Percentiles rank a stretch among this genome's conserved stretches.
Conservation (phyloP, 2,113 vertebrate genomes). For the Elachura formosa region DNA sequence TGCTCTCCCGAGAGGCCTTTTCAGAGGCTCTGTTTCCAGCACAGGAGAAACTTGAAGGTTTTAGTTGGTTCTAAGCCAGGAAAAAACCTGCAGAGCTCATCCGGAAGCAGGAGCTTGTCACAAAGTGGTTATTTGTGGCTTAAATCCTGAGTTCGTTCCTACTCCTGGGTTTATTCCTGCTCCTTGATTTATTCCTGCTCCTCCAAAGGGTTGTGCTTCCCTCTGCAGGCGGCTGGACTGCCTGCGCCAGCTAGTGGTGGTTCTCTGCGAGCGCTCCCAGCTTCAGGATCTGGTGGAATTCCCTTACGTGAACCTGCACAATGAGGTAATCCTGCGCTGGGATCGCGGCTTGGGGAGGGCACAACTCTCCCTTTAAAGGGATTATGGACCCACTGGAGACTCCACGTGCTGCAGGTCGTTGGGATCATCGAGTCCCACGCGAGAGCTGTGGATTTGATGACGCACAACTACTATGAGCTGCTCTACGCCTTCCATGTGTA, state of each 20-base stretch:
- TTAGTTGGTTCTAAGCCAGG: neutral
- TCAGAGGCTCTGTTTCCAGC: neutral
- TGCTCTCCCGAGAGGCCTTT: neutral
- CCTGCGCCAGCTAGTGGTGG: slow-evolving; percentile 91
- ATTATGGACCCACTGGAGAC: neutral
- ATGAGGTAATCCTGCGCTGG: slow-evolving; percentile 74
- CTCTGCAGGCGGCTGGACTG: slow-evolving; percentile 87
- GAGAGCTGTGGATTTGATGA: slow-evolving; percentile 88
- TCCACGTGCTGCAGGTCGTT: slow-evolving; percentile 76
- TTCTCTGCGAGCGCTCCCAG: slow-evolving; percentile 91
- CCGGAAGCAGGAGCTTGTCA: neutral
- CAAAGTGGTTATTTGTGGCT: neutral
- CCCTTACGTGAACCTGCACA: slow-evolving; percentile 89
- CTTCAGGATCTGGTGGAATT: slow-evolving; percentile 92
- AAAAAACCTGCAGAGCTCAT: rapidly evolving
- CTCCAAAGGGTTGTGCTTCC: neutral
- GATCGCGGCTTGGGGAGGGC: rapidly evolving
- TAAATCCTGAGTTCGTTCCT: neutral
- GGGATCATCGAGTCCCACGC: slow-evolving; percentile 91
- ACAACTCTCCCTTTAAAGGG: rapidly evolving
- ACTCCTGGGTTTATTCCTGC: neutral
- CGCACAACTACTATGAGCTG: slow-evolving; percentile 95
- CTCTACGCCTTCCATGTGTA: slow-evolving; percentile 94
- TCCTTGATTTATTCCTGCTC: neutral
- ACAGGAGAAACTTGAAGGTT: neutral